A percentile compares a stretch with the other conserved stretches of the same genome.
Evolutionary conservation across 2,113 vertebrate species (phyloP).

Genomic region (Heloderma charlesbogerti): DNA sequence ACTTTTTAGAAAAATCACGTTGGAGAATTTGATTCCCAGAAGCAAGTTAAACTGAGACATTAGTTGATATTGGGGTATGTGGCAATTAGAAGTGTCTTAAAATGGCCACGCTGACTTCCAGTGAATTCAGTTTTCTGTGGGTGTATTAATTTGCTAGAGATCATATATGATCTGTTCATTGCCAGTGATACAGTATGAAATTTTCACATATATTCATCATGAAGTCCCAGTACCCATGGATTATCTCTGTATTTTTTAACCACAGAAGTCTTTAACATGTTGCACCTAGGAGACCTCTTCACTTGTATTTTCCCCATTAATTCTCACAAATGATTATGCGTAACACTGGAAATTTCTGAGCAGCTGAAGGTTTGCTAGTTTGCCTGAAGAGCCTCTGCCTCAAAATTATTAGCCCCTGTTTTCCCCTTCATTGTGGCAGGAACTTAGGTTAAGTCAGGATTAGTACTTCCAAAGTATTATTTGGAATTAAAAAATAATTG

Average conservation of each 20-base stretch:
- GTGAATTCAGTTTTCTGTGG: not conserved
- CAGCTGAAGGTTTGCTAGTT: not conserved
- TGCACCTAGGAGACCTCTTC: not conserved
- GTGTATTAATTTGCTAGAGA: not conserved
- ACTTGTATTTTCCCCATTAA: not conserved
- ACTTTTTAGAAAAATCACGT: not conserved
- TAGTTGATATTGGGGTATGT: slow-evolving; percentile 33
- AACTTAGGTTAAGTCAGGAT: slow-evolving; percentile 30
- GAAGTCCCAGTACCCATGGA: slow-evolving; percentile 7
- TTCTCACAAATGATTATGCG: slow-evolving; percentile 12
- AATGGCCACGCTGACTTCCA: slow-evolving; percentile 27
- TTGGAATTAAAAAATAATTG: slow-evolving; percentile 14
- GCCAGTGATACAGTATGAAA: not conserved
- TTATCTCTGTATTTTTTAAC: slow-evolving; percentile 30
- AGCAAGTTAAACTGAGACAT: slow-evolving; percentile 3
- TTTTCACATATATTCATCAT: not conserved
- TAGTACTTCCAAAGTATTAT: slow-evolving; percentile 12
- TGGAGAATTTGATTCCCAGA: not conserved
- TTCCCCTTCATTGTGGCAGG: not conserved
- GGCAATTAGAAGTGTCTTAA: slow-evolving; percentile 10
- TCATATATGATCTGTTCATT: not conserved
- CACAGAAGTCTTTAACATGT: slow-evolving; percentile 8
- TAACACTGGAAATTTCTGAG: slow-evolving; percentile 47
- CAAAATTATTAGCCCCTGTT: not conserved
- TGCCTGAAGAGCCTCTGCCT: slow-evolving; percentile 42